Conservation (phyloP, 2,888 invertebrate species). For the Steinernema hermaphroditum region DNA sequence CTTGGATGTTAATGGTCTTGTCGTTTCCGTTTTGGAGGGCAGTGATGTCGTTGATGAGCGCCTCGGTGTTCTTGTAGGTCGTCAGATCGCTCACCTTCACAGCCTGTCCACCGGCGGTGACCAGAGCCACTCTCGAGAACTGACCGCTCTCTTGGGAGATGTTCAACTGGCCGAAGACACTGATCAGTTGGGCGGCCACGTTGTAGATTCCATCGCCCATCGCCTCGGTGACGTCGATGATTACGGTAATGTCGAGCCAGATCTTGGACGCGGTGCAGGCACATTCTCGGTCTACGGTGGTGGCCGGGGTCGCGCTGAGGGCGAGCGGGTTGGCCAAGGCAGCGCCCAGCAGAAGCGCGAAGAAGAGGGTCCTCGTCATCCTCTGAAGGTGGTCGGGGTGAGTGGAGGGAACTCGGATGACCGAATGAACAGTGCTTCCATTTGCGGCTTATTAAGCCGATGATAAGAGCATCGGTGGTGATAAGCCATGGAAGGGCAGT, state of each 20-base stretch:
- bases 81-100: not conserved
- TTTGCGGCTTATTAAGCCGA: no score
- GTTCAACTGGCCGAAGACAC: conserved; percentile 7
- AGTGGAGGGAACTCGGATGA: no score
- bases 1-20: conserved; percentile 25
- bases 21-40: not conserved
- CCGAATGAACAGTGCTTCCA: no score
- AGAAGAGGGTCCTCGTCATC: no score
- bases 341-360: no score
- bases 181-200: conserved; percentile 19
- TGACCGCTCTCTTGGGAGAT: not conserved
- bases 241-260: conserved; percentile 25
- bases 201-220: not conserved
- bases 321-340: no score
- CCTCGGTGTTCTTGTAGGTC: conserved; percentile 10
- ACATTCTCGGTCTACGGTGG: conserved; percentile 30
- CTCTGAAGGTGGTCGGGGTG: no score
- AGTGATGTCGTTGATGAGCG: not conserved
- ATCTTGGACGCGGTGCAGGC: conserved; percentile 25
- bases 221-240: conserved; percentile 22
- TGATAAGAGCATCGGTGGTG: no score
- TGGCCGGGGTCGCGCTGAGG: not conserved
- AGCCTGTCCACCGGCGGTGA: not conserved
- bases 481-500: no score
- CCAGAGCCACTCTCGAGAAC: conserved; percentile 8